These are phyloP conservation scores for Amyelois transitella DNA, from an alignment of 1,140 invertebrate species.

Conservation along the genomic window DNA sequence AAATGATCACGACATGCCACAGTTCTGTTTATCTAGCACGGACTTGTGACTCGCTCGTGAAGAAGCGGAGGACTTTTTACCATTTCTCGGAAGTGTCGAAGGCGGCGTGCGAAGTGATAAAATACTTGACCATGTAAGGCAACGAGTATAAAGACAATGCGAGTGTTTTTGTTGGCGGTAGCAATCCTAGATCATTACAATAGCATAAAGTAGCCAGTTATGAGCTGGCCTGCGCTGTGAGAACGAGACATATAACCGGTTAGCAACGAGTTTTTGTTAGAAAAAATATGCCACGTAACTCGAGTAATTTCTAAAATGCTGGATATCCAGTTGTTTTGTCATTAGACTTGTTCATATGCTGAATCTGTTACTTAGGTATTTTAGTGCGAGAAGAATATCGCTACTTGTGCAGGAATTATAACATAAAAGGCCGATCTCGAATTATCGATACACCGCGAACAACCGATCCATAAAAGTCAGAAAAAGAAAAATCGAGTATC, in stretches of 20 bases:
- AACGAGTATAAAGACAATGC: constrained; percentile 59
- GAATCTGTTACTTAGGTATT: constrained; percentile 1
- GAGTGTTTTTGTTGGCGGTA: constrained; percentile 53
- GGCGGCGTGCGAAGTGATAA: constrained; percentile 51
- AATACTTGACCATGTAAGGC: constrained; percentile 48
- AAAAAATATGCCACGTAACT: constrained; percentile 35
- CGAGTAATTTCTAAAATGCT: constrained; percentile 19
- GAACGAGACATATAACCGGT: neutral
- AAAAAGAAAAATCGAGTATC: constrained; percentile 67
- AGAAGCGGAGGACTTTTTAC: constrained; percentile 19
- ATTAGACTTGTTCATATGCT: neutral
- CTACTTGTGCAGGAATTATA: constrained; percentile 41
- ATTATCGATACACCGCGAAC: constrained; percentile 64
- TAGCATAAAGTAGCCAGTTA: constrained; percentile 68
- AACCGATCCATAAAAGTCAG: constrained; percentile 65
- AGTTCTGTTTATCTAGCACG: constrained; percentile 15
- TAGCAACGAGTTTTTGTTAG: constrained; percentile 35
- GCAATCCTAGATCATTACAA: constrained; percentile 65
- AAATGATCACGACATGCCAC: constrained; percentile 19
- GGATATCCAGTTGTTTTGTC: neutral
- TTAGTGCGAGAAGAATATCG: neutral
- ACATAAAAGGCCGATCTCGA: constrained; percentile 55
- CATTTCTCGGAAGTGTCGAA: constrained; percentile 36
- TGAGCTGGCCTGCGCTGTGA: constrained; percentile 33
- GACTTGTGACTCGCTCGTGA: constrained; percentile 6